Percentiles rank a stretch among this genome's conserved stretches.
phyloP scores from a whole-genome alignment of 1,140 invertebrate species.

The Drosophila orena region DNA sequence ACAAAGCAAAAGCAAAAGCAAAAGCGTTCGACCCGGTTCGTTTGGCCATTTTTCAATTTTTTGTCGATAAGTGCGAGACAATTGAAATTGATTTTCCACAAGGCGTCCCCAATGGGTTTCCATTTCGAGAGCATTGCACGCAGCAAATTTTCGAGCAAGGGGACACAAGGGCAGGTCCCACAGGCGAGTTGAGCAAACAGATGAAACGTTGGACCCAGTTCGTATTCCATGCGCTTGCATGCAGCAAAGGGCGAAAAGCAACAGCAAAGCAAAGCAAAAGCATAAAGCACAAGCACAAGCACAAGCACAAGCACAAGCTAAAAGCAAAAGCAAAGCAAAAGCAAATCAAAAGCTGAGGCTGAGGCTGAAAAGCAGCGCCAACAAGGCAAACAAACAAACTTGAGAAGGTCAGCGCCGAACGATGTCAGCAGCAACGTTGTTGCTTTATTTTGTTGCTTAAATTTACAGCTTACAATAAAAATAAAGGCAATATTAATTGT shows the following conservation, averaged over 20 bases:
- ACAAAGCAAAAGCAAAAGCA: constrained; percentile 41
- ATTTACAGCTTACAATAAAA: constrained; percentile 73
- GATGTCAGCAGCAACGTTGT: constrained; percentile 34
- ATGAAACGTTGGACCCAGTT: constrained; percentile 69
- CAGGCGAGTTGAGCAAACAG: constrained; percentile 64
- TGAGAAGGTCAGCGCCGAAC: constrained; percentile 73
- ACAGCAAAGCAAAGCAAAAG: not conserved
- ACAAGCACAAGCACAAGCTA: not conserved
- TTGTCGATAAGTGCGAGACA: constrained; percentile 67
- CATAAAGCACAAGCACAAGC: not conserved
- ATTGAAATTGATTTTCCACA: constrained; percentile 76
- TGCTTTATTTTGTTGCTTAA: constrained; percentile 27
- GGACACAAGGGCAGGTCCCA: constrained; percentile 34
- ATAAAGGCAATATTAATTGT: constrained; percentile 49
- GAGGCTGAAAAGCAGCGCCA: constrained; percentile 15
- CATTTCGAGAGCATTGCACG: constrained; percentile 43
- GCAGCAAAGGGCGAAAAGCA: constrained; percentile 2
- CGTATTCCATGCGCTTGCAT: constrained; percentile 25
- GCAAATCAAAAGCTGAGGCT: constrained; percentile 16
- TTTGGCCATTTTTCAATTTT: constrained; percentile 8
- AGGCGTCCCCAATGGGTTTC: constrained; percentile 44
- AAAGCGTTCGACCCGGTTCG: constrained; percentile 1
- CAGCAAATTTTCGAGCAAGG: constrained; percentile 12
- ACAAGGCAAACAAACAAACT: constrained; percentile 59
- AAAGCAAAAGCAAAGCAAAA: constrained; percentile 16